Evolutionary conservation across 2,113 vertebrate genomes (phyloP).

Genomic region (Etia nguti): DNA sequence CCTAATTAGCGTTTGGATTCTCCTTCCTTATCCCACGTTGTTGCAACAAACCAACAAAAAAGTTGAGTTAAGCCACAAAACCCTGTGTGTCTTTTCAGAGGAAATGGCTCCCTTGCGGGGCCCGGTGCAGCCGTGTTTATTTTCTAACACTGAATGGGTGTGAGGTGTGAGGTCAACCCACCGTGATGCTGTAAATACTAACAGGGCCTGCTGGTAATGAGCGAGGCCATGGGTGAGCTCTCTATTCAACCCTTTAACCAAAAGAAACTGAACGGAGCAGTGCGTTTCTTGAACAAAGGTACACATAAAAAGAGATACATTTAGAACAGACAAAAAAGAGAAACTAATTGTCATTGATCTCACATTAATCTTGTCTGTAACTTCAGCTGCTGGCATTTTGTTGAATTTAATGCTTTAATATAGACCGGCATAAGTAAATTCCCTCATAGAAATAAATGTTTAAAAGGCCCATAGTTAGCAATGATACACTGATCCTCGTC

Average conservation of each 20-base stretch:
- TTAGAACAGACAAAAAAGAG: conserved; percentile 11
- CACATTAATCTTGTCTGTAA: neutral
- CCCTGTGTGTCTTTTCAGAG: conserved; percentile 52
- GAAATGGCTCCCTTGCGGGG: conserved; percentile 15
- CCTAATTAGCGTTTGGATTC: conserved; percentile 67
- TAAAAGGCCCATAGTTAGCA: neutral
- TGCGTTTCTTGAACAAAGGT: conserved; percentile 14
- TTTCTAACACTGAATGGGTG: conserved; percentile 48
- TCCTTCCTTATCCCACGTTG: conserved; percentile 40
- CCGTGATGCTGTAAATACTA: conserved; percentile 60
- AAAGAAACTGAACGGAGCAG: conserved; percentile 27
- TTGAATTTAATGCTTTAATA: neutral
- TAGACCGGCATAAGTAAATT: neutral
- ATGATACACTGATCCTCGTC: neutral
- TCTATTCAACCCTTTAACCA: conserved; percentile 42
- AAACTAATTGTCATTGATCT: conserved; percentile 11
- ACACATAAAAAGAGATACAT: neutral
- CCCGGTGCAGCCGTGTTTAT: conserved; percentile 37
- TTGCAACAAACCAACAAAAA: conserved; percentile 49
- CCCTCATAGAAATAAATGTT: neutral
- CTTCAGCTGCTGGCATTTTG: neutral
- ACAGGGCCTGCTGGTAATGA: conserved; percentile 49
- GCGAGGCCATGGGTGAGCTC: conserved; percentile 16
- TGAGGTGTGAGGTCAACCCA: conserved; percentile 54
- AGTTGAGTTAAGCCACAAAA: conserved; percentile 50